These are phyloP conservation scores for Telmatherina bonti DNA, from an alignment of 2,797 vertebrate species.

Conservation along the genomic window DNA sequence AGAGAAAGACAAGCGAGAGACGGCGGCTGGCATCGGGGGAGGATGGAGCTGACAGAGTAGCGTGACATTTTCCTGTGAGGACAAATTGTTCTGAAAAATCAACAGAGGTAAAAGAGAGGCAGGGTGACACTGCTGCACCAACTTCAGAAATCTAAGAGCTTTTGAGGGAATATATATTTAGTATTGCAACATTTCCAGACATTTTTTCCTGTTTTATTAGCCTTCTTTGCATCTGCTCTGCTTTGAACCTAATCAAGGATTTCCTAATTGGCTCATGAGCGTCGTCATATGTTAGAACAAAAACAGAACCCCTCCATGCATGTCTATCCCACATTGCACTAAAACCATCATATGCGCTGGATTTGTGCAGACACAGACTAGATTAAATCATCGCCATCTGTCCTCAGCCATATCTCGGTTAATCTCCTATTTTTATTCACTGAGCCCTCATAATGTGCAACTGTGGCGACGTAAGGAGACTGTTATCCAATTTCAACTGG, in stretches of 20 bases:
- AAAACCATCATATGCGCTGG: slow-evolving; percentile 63
- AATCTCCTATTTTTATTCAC: slow-evolving; percentile 75
- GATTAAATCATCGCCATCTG: slow-evolving; percentile 76
- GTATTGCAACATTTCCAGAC: neutral
- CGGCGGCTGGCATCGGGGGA: slow-evolving; percentile 31
- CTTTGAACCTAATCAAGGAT: slow-evolving; percentile 56
- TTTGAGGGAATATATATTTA: neutral
- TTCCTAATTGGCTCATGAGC: slow-evolving; percentile 62
- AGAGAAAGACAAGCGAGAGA: slow-evolving; percentile 21
- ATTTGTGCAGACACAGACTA: slow-evolving; percentile 57
- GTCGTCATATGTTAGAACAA: slow-evolving; percentile 35
- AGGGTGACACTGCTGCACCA: slow-evolving; percentile 64
- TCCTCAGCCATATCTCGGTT: slow-evolving; percentile 67
- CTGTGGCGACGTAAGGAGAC: slow-evolving; percentile 56
- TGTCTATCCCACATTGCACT: slow-evolving; percentile 29
- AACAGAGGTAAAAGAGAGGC: slow-evolving; percentile 64
- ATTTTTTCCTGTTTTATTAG: slow-evolving; percentile 10
- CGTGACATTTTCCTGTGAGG: slow-evolving; percentile 82
- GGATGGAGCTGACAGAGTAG: slow-evolving; percentile 75
- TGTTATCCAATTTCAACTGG: slow-evolving; percentile 77
- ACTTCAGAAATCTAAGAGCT: slow-evolving; percentile 35
- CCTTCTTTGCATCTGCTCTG: slow-evolving; percentile 11
- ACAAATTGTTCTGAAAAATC: slow-evolving; percentile 81
- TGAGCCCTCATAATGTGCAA: slow-evolving; percentile 66
- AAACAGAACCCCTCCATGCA: slow-evolving; percentile 31